Percentiles rank a stretch among this genome's conserved stretches.
phyloP scores from a whole-genome alignment of 2,797 vertebrate species.

The Pogonophryne albipinna region DNA sequence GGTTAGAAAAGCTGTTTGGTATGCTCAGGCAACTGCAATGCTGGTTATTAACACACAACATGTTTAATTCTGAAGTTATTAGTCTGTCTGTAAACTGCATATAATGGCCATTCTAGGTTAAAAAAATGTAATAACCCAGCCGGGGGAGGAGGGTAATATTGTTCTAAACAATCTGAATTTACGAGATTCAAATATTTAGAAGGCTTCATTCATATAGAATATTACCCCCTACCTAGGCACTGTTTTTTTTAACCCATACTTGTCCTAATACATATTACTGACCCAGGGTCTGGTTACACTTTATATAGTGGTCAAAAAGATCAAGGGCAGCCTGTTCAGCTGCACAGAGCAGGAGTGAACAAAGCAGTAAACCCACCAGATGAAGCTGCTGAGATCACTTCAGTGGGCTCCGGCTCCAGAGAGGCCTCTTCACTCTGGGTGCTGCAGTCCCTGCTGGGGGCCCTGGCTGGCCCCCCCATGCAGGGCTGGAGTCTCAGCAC shows the following conservation, averaged over 20 bases:
- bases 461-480: conserved; percentile 68
- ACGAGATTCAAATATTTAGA: too few relatives aligned
- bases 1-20: conserved; percentile 38
- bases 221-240: too few relatives aligned
- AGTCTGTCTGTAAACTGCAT: background rate
- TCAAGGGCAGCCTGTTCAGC: conserved; percentile 29
- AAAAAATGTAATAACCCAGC: too few relatives aligned
- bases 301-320: conserved; percentile 31
- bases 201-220: too few relatives aligned
- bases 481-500: conserved; percentile 34
- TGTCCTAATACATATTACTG: background rate
- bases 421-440: conserved; percentile 86
- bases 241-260: too few relatives aligned
- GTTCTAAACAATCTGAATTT: too few relatives aligned
- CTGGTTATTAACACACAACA: background rate
- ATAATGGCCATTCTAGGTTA: too few relatives aligned
- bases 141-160: too few relatives aligned
- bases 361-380: conserved; percentile 72
- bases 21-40: conserved; percentile 2
- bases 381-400: conserved; percentile 38
- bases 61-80: conserved; percentile 27
- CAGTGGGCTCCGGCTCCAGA: conserved; percentile 43
- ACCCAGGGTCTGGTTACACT: conserved; percentile 47
- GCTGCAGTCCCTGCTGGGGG: conserved; percentile 87
- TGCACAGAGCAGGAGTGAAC: conserved; percentile 6